These are phyloP conservation scores for Syrphus vitripennis DNA, from an alignment of 2,888 invertebrate genomes.

Conservation along the genomic window DNA sequence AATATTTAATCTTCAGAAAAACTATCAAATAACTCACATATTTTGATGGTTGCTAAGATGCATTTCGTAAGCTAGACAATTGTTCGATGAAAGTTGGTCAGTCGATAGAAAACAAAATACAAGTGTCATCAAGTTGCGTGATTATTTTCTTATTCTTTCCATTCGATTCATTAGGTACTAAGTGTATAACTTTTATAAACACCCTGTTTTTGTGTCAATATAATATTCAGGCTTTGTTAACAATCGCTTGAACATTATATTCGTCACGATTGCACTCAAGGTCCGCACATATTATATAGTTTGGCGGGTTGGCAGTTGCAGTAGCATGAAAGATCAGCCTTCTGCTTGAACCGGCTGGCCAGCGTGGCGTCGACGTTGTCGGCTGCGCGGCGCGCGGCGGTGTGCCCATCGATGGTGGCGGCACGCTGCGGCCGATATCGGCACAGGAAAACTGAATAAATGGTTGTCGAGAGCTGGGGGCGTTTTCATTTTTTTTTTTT, in stretches of 20 bases:
- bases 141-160: no score
- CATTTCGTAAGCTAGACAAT: no score
- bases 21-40: no score
- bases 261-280: constrained; percentile 69
- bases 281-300: constrained; percentile 40
- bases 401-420: background rate
- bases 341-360: background rate
- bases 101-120: no score
- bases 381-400: background rate
- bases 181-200: no score
- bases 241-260: constrained; percentile 61
- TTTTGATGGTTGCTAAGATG: no score
- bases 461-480: constrained; percentile 52
- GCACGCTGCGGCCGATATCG: background rate
- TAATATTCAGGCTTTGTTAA: constrained; percentile 42
- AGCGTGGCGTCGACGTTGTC: background rate
- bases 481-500: constrained; percentile 8
- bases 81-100: no score
- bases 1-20: no score
- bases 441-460: constrained; percentile 42
- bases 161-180: no score
- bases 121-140: no score
- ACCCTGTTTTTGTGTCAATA: constrained; percentile 3
- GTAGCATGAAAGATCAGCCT: constrained; percentile 24
- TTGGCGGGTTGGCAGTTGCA: constrained; percentile 32